phyloP scores from a whole-genome alignment of 1,140 invertebrate species.

The Mycetomoellerius zeteki region DNA sequence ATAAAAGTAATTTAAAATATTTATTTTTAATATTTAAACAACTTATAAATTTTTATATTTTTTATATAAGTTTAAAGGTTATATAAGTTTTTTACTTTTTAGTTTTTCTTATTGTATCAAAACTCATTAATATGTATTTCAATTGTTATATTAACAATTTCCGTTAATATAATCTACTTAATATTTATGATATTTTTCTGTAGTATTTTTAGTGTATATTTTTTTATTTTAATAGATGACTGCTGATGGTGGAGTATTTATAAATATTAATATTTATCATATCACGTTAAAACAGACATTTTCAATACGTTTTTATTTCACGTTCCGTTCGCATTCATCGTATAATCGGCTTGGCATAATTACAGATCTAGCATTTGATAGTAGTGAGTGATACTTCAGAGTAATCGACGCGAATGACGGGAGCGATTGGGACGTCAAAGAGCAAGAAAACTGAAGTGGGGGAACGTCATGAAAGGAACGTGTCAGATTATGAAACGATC shows the following conservation, averaged over 20 bases:
- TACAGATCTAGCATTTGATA: constrained; percentile 46
- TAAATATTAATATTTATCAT: constrained; percentile 23
- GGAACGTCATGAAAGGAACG: constrained; percentile 42
- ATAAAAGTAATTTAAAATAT: neutral
- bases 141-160: constrained; percentile 15
- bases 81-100: neutral
- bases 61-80: no score
- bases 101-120: neutral
- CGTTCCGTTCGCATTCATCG: neutral
- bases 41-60: no score
- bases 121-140: neutral
- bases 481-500: constrained; percentile 48
- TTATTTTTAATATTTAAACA: neutral
- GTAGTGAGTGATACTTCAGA: constrained; percentile 49
- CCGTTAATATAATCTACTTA: neutral
- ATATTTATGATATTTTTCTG: constrained; percentile 9
- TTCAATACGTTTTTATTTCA: constrained; percentile 11
- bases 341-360: constrained; percentile 56
- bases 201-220: neutral
- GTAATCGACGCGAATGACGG: constrained; percentile 46
- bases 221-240: constrained; percentile 20
- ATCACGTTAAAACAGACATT: neutral
- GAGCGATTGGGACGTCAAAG: constrained; percentile 55
- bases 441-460: constrained; percentile 35
- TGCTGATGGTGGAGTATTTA: neutral